A percentile compares a stretch with the other conserved stretches of the same genome.
These are phyloP conservation scores for Oryzias melastigma DNA, from an alignment of 2,113 vertebrate species.

Conservation along the genomic window DNA sequence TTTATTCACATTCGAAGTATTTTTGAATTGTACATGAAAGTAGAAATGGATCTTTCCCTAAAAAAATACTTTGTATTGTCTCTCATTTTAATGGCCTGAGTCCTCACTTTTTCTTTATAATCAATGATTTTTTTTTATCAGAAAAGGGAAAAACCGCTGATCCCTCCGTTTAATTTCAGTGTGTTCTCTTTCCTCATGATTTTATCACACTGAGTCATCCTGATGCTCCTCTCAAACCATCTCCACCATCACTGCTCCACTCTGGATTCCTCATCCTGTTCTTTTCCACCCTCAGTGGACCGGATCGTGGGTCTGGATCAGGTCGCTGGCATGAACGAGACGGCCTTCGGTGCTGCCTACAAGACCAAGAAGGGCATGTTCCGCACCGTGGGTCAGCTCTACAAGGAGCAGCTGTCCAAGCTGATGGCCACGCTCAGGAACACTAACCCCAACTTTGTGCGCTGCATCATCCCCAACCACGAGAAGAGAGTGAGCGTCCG, in stretches of 20 bases:
- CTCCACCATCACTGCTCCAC: not conserved
- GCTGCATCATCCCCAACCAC: constrained; percentile 98
- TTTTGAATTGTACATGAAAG: too few species aligned
- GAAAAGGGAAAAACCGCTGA: too few species aligned
- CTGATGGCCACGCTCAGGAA: constrained; percentile 96
- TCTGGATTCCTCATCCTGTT: not conserved
- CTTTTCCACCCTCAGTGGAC: constrained; percentile 80
- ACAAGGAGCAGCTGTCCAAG: constrained; percentile 95
- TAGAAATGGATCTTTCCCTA: too few species aligned
- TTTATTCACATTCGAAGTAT: too few species aligned
- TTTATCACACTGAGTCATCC: not conserved
- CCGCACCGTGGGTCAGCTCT: constrained; percentile 92
- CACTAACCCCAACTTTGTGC: constrained; percentile 98
- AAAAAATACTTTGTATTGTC: too few species aligned
- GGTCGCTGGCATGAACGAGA: constrained; percentile 95
- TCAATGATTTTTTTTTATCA: too few species aligned
- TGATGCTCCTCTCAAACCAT: not conserved
- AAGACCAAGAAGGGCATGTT: constrained; percentile 99
- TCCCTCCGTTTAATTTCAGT: too few species aligned
- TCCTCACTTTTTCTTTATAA: too few species aligned
- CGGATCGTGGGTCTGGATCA: constrained; percentile 98
- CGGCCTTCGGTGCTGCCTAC: constrained; percentile 91
- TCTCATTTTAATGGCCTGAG: too few species aligned
- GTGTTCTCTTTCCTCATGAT: too few species aligned
- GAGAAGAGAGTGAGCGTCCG: constrained; percentile 86